Percentiles rank a stretch among this genome's conserved stretches.
These are phyloP conservation scores for Poeciliopsis presidionis DNA, from an alignment of 2,797 vertebrate species.

Conservation along the genomic window DNA sequence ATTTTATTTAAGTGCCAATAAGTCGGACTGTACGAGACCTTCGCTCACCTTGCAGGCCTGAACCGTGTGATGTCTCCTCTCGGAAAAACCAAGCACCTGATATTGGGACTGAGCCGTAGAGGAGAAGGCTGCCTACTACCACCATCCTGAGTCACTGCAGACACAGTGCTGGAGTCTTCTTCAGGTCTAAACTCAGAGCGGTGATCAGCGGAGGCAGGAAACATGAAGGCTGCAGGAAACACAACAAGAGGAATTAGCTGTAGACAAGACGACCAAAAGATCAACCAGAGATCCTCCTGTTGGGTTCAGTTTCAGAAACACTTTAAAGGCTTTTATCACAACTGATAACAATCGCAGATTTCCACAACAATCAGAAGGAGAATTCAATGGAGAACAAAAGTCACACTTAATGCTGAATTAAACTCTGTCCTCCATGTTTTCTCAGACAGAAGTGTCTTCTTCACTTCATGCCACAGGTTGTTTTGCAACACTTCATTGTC, in stretches of 20 bases:
- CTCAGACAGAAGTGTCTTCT: background rate
- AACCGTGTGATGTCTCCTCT: conserved; percentile 88
- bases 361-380: background rate
- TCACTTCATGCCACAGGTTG: background rate
- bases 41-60: conserved; percentile 84
- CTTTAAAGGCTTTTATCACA: background rate
- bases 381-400: background rate
- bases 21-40: background rate
- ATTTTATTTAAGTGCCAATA: background rate
- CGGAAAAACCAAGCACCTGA: conserved; percentile 91
- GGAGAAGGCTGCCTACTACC: background rate
- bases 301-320: background rate
- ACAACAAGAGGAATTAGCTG: background rate
- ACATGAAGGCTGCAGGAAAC: conserved; percentile 28
- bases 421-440: background rate
- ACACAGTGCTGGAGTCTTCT: conserved; percentile 11
- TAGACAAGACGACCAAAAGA: background rate
- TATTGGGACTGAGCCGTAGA: conserved; percentile 73
- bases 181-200: background rate
- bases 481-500: background rate
- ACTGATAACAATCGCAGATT: background rate
- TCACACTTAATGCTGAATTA: too few relatives aligned
- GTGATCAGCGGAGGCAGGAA: conserved; percentile 2
- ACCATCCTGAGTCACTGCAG: background rate
- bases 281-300: background rate